Conservation (phyloP, 1,140 invertebrate species). For the Macrobrachium nipponense region DNA sequence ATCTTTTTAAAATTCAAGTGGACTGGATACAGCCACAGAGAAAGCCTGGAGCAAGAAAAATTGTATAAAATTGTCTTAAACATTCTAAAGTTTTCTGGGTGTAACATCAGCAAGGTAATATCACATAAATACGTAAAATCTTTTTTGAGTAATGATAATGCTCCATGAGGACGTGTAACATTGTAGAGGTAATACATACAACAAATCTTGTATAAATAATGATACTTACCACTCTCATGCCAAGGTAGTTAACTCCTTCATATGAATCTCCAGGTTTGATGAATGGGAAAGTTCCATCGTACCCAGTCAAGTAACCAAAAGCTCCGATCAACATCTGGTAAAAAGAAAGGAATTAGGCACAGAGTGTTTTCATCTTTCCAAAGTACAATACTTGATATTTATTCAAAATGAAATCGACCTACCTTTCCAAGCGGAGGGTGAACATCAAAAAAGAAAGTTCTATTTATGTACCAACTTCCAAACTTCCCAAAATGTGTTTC, state of each 20-base stretch:
- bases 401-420: conserved; percentile 62
- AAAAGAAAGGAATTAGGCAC: conserved; percentile 52
- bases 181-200: neutral
- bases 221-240: conserved; percentile 91
- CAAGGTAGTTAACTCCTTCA: conserved; percentile 86
- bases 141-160: too few species aligned
- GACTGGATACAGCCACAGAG: too few species aligned
- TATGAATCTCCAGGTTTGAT: conserved; percentile 97
- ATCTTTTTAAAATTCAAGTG: too few species aligned
- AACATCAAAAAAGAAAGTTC: conserved; percentile 98
- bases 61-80: too few species aligned
- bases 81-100: too few species aligned
- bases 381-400: too few species aligned
- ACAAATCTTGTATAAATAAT: neutral
- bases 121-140: too few species aligned
- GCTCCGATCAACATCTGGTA: conserved; percentile 93
- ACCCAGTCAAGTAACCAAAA: conserved; percentile 92
- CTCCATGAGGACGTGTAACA: too few species aligned
- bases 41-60: conserved; percentile 63
- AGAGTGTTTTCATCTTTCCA: too few species aligned
- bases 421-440: conserved; percentile 97
- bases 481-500: conserved; percentile 99
- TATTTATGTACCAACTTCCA: conserved; percentile 98
- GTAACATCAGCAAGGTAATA: conserved; percentile 70
- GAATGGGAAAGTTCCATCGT: conserved; percentile 96